Evolutionary conservation across 2,888 invertebrate species (phyloP).

Genomic region (Chrysolina oricalcia): DNA sequence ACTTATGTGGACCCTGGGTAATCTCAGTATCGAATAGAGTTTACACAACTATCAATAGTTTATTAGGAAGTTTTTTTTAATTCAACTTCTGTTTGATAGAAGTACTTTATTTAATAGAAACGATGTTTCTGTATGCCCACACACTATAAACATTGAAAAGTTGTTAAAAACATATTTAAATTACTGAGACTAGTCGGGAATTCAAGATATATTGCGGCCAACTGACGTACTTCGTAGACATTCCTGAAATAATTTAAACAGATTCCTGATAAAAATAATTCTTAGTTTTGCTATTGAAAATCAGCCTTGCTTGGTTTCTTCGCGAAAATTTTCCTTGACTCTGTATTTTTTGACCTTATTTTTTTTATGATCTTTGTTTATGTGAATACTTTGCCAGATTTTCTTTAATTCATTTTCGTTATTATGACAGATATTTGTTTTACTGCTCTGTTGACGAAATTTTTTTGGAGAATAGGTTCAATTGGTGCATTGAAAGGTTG

Average conservation of each 20-base stretch:
- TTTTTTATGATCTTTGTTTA: not conserved
- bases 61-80: no score
- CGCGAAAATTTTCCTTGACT: not conserved
- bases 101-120: not conserved
- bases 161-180: not conserved
- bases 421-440: not conserved
- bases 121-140: not conserved
- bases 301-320: not conserved
- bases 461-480: no score
- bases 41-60: no score
- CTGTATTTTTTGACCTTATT: not conserved
- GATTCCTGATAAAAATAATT: constrained; percentile 14
- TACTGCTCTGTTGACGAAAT: no score
- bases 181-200: not conserved
- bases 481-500: no score
- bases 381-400: not conserved
- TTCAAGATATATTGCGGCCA: not conserved
- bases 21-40: no score
- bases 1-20: no score
- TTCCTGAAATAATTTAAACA: constrained; percentile 9
- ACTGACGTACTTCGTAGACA: constrained; percentile 2
- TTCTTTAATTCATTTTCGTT: not conserved
- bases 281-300: not conserved
- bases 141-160: not conserved
- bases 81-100: not conserved